These are phyloP conservation scores for Globodera ellingtonae DNA, from an alignment of 1,140 invertebrate species.

Conservation along the genomic window DNA sequence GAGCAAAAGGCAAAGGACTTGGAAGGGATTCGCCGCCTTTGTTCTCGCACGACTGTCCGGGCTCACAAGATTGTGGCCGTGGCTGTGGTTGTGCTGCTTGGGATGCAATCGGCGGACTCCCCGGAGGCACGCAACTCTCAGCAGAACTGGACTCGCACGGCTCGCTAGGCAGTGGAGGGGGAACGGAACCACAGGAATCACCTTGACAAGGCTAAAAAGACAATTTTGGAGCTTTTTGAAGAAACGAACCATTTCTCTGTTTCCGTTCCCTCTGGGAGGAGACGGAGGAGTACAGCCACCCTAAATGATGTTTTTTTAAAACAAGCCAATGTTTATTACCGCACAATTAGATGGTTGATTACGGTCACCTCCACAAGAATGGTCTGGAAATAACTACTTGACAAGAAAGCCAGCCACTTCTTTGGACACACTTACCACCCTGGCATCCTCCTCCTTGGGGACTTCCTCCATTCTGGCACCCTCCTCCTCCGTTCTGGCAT, in stretches of 20 bases:
- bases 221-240: neutral
- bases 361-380: too few relatives aligned
- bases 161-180: slow-evolving; percentile 33
- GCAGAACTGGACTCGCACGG: slow-evolving; percentile 27
- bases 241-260: neutral
- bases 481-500: neutral
- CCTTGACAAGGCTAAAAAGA: slow-evolving; percentile 22
- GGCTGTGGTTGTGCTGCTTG: neutral
- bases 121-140: slow-evolving; percentile 16
- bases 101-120: neutral
- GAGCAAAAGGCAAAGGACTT: slow-evolving; percentile 17
- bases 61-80: neutral
- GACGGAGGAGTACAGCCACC: neutral
- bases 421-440: neutral
- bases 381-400: too few relatives aligned
- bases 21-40: neutral
- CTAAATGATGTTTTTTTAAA: too few relatives aligned
- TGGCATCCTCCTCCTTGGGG: neutral
- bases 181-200: slow-evolving; percentile 16
- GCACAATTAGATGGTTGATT: too few relatives aligned
- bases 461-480: neutral
- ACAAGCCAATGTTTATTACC: too few relatives aligned
- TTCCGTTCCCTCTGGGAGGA: neutral
- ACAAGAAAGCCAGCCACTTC: neutral
- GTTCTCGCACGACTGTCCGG: neutral